Evolutionary conservation across 2,888 invertebrate genomes (phyloP).

Genomic region (Dolichomitus sp.): DNA sequence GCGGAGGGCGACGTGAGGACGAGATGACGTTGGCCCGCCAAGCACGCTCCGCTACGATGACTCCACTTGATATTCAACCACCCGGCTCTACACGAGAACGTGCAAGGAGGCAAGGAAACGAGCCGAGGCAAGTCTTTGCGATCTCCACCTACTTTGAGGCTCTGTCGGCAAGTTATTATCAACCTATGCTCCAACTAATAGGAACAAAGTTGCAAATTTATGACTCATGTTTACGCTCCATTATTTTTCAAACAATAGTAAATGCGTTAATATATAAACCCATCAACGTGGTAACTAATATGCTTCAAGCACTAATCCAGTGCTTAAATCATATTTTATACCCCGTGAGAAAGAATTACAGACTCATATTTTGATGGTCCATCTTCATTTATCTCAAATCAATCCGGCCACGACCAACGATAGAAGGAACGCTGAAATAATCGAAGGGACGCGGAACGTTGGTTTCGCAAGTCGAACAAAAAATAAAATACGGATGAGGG

Average conservation of each 20-base stretch:
- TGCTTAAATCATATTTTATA: neutral
- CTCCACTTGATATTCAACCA: constrained; percentile 81
- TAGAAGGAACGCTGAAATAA: constrained; percentile 12
- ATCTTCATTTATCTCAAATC: neutral
- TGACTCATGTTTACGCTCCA: neutral
- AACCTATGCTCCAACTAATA: constrained; percentile 6
- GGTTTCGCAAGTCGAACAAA: constrained; percentile 25
- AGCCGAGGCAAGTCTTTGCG: constrained; percentile 66
- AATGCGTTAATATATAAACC: neutral
- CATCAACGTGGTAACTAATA: neutral
- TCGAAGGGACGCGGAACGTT: constrained; percentile 29
- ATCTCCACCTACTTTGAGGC: neutral
- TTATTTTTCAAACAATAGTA: neutral
- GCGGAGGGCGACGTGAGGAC: constrained; percentile 64
- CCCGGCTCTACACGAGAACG: constrained; percentile 74
- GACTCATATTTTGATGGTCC: neutral
- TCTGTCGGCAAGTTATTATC: neutral
- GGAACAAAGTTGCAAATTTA: neutral
- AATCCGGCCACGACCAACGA: constrained; percentile 19
- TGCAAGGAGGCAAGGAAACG: constrained; percentile 74
- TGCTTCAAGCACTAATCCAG: no score
- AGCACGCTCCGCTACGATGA: constrained; percentile 82
- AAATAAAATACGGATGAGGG: constrained; percentile 42
- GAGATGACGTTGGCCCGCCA: constrained; percentile 78
- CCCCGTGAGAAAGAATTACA: neutral